phyloP scores from a whole-genome alignment of 2,797 vertebrate genomes.

The Falco berigora region DNA sequence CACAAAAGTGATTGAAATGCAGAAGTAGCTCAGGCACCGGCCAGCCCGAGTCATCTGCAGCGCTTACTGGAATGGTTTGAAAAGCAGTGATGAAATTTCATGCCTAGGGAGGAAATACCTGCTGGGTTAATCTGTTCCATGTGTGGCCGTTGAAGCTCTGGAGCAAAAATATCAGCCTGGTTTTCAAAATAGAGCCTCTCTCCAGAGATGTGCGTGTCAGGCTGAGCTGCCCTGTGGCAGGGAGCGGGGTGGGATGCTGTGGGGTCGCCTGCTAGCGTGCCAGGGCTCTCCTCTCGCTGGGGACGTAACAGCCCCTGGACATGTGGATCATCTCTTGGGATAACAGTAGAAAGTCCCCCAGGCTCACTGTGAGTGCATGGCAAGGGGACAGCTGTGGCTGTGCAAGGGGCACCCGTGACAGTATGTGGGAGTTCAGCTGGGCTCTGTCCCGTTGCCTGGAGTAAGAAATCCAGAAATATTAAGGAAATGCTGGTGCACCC shows the following conservation, averaged over 20 bases:
- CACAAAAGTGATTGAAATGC: not conserved
- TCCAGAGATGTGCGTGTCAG: accelerated
- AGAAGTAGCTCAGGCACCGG: not conserved
- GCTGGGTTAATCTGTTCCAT: constrained; percentile 42
- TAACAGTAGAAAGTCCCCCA: not conserved
- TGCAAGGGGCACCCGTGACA: not conserved
- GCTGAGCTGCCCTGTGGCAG: not conserved
- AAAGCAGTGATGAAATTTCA: constrained; percentile 2
- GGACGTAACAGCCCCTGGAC: not conserved
- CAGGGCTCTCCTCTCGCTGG: not conserved
- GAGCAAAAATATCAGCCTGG: not conserved
- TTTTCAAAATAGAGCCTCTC: not conserved
- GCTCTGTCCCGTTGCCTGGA: not conserved
- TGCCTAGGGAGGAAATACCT: constrained; percentile 52
- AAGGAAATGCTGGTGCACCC: not conserved
- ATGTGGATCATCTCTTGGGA: accelerated
- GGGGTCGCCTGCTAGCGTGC: accelerated
- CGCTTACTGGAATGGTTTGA: not conserved
- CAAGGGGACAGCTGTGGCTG: not conserved
- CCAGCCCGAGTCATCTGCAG: not conserved
- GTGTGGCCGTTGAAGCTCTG: not conserved
- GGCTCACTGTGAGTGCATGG: not conserved
- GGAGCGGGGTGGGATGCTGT: not conserved
- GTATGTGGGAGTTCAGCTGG: not conserved
- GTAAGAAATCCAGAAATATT: not conserved